Evolutionary conservation across 37 sponge, comb jelly and placozoan species (phyloP).

Genomic region (Theonella swinhoei): DNA sequence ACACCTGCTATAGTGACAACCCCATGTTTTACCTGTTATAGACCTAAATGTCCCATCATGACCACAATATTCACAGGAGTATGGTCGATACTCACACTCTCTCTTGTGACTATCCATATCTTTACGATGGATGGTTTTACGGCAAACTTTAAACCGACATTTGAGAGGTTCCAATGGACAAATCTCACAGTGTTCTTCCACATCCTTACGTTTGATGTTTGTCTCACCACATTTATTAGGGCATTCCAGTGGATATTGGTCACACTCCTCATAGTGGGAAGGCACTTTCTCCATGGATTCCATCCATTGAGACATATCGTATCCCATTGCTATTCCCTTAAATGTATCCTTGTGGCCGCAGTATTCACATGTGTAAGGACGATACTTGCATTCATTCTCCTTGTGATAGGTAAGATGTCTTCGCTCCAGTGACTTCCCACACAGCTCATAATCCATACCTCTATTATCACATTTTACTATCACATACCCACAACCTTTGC

Average conservation of each 20-base stretch:
- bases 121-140: neutral
- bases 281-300: neutral
- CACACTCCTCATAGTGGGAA: slow-evolving; percentile 1
- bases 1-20: neutral
- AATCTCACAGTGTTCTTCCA: neutral
- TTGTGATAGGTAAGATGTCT: neutral
- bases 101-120: neutral
- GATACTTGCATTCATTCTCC: neutral
- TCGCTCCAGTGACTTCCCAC: neutral
- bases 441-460: neutral
- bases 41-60: neutral
- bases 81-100: neutral
- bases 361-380: slow-evolving; percentile 10
- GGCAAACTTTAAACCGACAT: too few species aligned
- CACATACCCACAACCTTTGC: neutral
- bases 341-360: slow-evolving; percentile 7
- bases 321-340: neutral
- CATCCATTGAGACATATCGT: too few species aligned
- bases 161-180: neutral
- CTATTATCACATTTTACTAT: neutral
- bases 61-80: slow-evolving; percentile 15
- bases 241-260: neutral
- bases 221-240: slow-evolving; percentile 2
- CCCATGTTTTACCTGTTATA: neutral
- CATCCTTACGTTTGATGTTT: slow-evolving; percentile 3